Base-by-base conservation (phyloP, 1,140 invertebrate species). In the Drosophila lini region DNA sequence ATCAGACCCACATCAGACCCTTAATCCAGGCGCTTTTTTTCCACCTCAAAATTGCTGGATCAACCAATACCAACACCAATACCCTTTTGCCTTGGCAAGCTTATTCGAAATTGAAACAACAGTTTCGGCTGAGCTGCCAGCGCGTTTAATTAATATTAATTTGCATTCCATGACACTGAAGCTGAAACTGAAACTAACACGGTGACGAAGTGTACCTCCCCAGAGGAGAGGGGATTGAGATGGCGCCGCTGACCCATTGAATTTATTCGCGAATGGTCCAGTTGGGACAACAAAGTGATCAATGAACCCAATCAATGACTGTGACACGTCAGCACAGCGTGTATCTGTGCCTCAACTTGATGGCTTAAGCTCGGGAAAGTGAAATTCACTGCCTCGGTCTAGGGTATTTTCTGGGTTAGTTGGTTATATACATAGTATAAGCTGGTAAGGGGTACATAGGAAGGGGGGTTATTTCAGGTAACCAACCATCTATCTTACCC, bases 81-180 rank as follows among this genome's bases (percentile, higher is more conserved):
- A 36, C 61, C 60, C 36, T 31, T 52, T 15, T 52, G 38, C 53
- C 44, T 25, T 8, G 44, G 50, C 40, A 61, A 65, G 42, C 52
- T 62, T 56, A 55, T 41, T 19, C 77, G 55, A 80, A 81, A 81
- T 78, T 78, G 64, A 82, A 81, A 62, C 68, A 73, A 38, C 19
- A 34, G 36, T 68, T 65, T 59, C 36, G 56, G 25, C 22, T 41
- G 42, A 52, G 45, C 48, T 40, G 63, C 22, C 44, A 58, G 62
- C 52, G 41, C 76, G 56, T 71, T 67, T 88, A 86, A 86, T 86
- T 88, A 86, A 83, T 86, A 88, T 86, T 88, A 88, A 86, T 86
- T 86, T 83, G 83, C 80, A 88, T 89, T 67, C 63, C 62, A 52
- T 74, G 73, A 50, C 69, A 38, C 25, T 40, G 53, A 55, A 62